A percentile compares a stretch with the other conserved stretches of the same genome.
Conservation (phyloP, 2,888 invertebrate species). For the Eristalinus aeneus region DNA sequence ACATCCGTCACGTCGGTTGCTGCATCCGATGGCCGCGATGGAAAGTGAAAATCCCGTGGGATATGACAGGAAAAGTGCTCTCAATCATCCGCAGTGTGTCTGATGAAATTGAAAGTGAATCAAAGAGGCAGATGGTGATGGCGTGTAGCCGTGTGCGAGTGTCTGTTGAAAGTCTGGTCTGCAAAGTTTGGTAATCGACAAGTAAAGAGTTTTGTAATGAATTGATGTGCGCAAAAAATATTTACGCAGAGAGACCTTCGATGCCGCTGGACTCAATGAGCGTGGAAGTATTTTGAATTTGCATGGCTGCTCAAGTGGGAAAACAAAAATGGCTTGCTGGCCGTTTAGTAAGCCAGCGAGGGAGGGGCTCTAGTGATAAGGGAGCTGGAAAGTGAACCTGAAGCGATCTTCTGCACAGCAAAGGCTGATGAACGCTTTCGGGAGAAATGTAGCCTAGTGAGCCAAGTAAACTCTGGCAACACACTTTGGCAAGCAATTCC, state of each 20-base stretch:
- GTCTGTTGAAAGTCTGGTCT: constrained; percentile 40
- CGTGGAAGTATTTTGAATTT: constrained; percentile 56
- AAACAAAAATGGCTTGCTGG: neutral
- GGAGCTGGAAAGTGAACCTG: neutral
- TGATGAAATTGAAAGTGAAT: constrained; percentile 58
- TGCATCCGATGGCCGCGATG: constrained; percentile 6
- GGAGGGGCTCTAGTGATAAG: neutral
- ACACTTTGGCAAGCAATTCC: neutral
- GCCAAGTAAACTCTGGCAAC: neutral
- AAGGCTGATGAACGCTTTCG: neutral
- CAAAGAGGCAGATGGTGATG: neutral
- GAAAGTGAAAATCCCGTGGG: constrained; percentile 49
- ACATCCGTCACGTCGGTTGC: neutral
- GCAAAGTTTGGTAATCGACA: constrained; percentile 53
- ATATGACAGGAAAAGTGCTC: constrained; percentile 38
- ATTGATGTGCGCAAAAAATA: constrained; percentile 23
- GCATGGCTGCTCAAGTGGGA: constrained; percentile 11
- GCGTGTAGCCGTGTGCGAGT: neutral
- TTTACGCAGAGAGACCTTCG: neutral
- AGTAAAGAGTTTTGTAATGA: constrained; percentile 44
- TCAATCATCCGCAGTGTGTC: constrained; percentile 32
- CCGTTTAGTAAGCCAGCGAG: neutral
- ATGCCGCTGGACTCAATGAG: constrained; percentile 41
- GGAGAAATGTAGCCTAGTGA: neutral
- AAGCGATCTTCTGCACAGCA: constrained; percentile 6